These are phyloP conservation scores for Muscicapa adusta DNA, from an alignment of 2,113 vertebrate species.

Conservation along the genomic window DNA sequence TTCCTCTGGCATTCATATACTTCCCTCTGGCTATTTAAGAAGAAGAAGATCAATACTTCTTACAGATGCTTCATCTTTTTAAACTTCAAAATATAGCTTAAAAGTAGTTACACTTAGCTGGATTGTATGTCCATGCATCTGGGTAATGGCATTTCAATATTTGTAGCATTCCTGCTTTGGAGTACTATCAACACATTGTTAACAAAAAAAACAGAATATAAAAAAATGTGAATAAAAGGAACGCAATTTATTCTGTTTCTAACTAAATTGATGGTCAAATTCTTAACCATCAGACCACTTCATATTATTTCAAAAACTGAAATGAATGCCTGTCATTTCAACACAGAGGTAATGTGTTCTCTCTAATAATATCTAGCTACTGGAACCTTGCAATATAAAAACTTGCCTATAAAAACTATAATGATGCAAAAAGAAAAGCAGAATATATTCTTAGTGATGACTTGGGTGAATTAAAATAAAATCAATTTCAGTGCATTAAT, in stretches of 20 bases:
- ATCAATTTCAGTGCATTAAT: neutral
- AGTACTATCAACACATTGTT: neutral
- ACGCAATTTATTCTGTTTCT: neutral
- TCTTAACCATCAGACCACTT: neutral
- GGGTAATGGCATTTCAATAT: neutral
- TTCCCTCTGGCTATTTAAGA: slow-evolving; percentile 7
- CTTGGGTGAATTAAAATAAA: slow-evolving; percentile 5
- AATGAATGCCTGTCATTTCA: neutral
- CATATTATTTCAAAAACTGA: neutral
- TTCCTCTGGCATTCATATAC: neutral
- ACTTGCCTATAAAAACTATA: neutral
- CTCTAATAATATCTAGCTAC: neutral
- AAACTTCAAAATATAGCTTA: neutral
- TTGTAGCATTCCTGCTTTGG: neutral
- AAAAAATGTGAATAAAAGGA: neutral
- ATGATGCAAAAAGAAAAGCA: neutral
- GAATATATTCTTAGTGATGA: neutral
- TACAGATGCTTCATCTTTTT: neutral
- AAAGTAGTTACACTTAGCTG: neutral
- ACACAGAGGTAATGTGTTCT: neutral
- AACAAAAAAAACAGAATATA: neutral
- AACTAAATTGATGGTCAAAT: neutral
- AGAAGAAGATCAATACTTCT: neutral
- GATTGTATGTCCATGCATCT: neutral
- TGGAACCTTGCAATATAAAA: neutral